phyloP scores from a whole-genome alignment of 2,113 vertebrate genomes.

The Malurus elegans region DNA sequence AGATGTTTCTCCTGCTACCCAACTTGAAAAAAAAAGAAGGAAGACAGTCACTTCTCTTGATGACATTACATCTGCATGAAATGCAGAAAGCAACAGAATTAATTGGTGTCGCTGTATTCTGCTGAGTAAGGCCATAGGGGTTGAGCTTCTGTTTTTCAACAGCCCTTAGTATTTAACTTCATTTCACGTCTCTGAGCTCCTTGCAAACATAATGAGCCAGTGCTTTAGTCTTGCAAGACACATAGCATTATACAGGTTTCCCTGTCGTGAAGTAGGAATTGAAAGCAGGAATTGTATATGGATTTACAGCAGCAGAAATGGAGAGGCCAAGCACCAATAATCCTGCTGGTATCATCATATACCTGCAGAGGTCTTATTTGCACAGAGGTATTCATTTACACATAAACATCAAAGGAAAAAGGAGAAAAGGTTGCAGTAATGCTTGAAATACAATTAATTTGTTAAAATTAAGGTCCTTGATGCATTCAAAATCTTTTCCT shows the following conservation, averaged over 20 bases:
- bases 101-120: not conserved
- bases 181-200: not conserved
- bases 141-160: not conserved
- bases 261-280: not conserved
- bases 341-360: not conserved
- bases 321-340: not conserved
- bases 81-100: not conserved
- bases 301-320: not conserved
- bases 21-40: not conserved
- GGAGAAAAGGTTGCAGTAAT: not conserved
- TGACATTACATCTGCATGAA: not conserved
- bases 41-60: not conserved
- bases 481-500: not conserved
- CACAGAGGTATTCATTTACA: not conserved
- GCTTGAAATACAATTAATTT: not conserved
- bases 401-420: not conserved
- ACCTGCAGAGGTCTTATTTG: not conserved
- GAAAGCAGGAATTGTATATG: not conserved
- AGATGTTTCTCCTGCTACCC: not conserved
- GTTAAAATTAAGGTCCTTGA: not conserved
- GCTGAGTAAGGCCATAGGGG: not conserved
- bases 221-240: not conserved
- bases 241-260: not conserved
- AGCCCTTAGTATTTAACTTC: not conserved
- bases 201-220: not conserved